Base-by-base conservation (phyloP, 1,140 invertebrate species). In the Brachionus koreanus region DNA sequence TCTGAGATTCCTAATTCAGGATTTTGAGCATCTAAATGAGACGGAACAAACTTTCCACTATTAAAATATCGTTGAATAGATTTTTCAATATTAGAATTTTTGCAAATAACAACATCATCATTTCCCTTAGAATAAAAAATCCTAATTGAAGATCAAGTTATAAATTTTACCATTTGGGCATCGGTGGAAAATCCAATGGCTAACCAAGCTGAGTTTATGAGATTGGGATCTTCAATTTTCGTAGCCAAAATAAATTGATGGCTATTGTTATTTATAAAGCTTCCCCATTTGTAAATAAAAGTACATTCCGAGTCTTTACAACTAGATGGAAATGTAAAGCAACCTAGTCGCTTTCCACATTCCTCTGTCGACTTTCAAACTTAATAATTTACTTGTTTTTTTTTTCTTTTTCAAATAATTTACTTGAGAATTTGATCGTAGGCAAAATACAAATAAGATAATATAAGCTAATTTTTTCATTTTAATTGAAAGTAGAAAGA, bases 241-340 rank as follows among this genome's bases (percentile, higher is more conserved):
- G 19, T 13, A 46, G 39, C 42, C 23, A 74, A 25, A 1, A 43
- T 46, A 46, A 74, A 74, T 25, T 74, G 39, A 25, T 79, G 49
- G 12, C 76, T 61, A 61, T 33, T 42, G 25, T 61, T 79, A 37
- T 16, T 79, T 7, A 61, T 23, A 29, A 42, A 61, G 35, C 49
- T 79, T 61, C 46, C 35, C 76, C 76, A 79, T 61, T 79, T 79
- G 57, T 79, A 79, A 61, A 79, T 65, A 19, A 79, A 65, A 9
- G 33, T 57, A 19, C 76, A 79, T 79, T 79, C 76, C 6, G 35
- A 61, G 23, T 57, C 23, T 39, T 79, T 79, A 43, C 76, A 79
- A 39, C 57, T 79, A 7, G 33, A 23, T 23, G 76, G 76, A 65
- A 61, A 65, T 12, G 37, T 57, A 61, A 79, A 79, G 19, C 76